These are phyloP conservation scores for Heterochromis multidens DNA, from an alignment of 2,113 vertebrate species.

Conservation along the genomic window DNA sequence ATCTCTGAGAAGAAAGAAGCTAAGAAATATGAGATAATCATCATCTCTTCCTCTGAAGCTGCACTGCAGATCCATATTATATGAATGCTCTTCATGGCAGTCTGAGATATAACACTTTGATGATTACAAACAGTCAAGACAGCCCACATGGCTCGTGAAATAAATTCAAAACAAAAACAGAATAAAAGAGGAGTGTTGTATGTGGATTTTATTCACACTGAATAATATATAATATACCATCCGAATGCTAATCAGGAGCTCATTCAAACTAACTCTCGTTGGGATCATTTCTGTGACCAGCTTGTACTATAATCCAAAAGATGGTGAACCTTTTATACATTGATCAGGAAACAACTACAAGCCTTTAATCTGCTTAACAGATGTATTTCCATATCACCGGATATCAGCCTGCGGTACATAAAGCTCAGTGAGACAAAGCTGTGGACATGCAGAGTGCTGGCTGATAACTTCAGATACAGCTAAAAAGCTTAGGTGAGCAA, in stretches of 20 bases:
- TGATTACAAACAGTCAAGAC: neutral
- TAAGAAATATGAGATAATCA: neutral
- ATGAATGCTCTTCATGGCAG: neutral
- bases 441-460: neutral
- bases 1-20: neutral
- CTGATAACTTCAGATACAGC: neutral
- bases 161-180: neutral
- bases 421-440: neutral
- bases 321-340: neutral
- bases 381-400: constrained; percentile 18
- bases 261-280: neutral
- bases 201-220: neutral
- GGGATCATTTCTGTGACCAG: neutral
- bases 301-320: neutral
- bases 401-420: constrained; percentile 13
- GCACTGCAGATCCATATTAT: neutral
- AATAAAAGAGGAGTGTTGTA: neutral
- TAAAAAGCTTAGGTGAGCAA: neutral
- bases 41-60: neutral
- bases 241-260: constrained; percentile 17
- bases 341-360: constrained; percentile 7
- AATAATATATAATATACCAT: neutral
- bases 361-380: constrained; percentile 34
- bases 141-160: neutral
- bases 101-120: neutral